Evolutionary conservation across 1,140 invertebrate species (phyloP), one percentile per base, ranked within the genome.

Genomic region (Bicyclus anynana): DNA sequence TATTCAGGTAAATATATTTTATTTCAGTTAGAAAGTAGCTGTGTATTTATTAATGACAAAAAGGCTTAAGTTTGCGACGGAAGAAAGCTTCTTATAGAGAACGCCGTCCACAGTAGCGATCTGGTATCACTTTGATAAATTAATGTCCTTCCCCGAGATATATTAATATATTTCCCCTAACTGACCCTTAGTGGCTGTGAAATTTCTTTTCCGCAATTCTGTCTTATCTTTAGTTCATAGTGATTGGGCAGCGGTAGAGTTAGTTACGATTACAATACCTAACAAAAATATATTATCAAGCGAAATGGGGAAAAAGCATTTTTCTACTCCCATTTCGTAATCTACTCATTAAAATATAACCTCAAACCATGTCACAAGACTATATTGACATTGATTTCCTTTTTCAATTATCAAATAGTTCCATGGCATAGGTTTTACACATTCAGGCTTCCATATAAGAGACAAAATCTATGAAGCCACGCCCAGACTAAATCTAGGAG

Each of bases 91-190:
- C 40, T 44, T 18, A 20, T 6, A 44, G 10, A 44, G 4, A n/a
- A 44, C 4, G 16, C 40, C 40, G 10, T 18, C 40, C 18, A 42
- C 40, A n/a, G 4, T n/a, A 20, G 17, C 40, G 17, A 20, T 44
- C 40, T 18, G 18, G 17, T 44, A 44, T 44, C 17, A 44, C 40
- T 7, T 44, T 44, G 40, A 44, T 44, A 44, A 44, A 20, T 44
- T 44, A 44, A 44, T 44, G 40, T 44, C 40, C 17, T 44, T 44
- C 3, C 16, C 10, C 16, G 40, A 44, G 17, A 20, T 20, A 44
- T 44, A 44, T 44, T 44, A 40, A 44, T 44, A 44, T 44, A 17
- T 44, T 17, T 21, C 16, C 17, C 17, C 40, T 2, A 20, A 12
- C 16, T 20, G 40, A 44, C 17, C 18, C 40, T 18, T 20, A 18